Evolutionary conservation across 1,140 invertebrate genomes (phyloP).

Genomic region (Rhynchophorus ferrugineus): DNA sequence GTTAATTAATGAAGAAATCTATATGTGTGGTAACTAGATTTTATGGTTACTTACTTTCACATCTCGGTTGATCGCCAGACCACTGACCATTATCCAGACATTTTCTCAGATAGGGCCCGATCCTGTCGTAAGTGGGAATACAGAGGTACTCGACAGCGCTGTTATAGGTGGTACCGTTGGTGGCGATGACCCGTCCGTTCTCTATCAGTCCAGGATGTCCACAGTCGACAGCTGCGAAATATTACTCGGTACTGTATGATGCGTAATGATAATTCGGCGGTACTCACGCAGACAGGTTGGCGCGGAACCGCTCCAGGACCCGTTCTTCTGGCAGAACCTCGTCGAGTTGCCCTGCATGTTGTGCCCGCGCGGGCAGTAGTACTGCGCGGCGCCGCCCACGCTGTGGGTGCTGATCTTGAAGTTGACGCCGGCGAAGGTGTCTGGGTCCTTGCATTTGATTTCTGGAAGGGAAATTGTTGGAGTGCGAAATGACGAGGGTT

Average conservation of each 20-base stretch:
- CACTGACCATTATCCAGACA: constrained; percentile 74
- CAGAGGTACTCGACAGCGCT: constrained; percentile 84
- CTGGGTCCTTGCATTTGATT: constrained; percentile 68
- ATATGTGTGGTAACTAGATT: too few species aligned
- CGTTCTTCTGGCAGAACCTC: constrained; percentile 66
- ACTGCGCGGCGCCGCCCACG: constrained; percentile 69
- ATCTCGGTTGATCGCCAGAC: constrained; percentile 74
- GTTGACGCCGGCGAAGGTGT: constrained; percentile 50
- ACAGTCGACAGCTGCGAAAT: constrained; percentile 68
- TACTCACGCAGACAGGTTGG: constrained; percentile 64
- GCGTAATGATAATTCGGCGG: neutral
- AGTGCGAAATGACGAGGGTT: constrained; percentile 5
- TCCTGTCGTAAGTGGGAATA: constrained; percentile 71
- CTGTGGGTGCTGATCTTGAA: constrained; percentile 55
- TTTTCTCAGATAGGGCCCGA: constrained; percentile 72
- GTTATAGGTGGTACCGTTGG: constrained; percentile 77
- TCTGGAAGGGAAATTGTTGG: constrained; percentile 50
- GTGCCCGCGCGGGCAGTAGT: constrained; percentile 74
- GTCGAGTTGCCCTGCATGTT: constrained; percentile 71
- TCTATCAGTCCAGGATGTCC: constrained; percentile 68
- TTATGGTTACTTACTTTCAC: constrained; percentile 51
- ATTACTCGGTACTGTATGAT: neutral
- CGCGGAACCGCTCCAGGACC: constrained; percentile 71
- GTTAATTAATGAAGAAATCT: too few species aligned
- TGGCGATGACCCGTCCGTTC: constrained; percentile 77